Conservation (phyloP, 2,888 invertebrate species). For the Cynaeus angustus region DNA sequence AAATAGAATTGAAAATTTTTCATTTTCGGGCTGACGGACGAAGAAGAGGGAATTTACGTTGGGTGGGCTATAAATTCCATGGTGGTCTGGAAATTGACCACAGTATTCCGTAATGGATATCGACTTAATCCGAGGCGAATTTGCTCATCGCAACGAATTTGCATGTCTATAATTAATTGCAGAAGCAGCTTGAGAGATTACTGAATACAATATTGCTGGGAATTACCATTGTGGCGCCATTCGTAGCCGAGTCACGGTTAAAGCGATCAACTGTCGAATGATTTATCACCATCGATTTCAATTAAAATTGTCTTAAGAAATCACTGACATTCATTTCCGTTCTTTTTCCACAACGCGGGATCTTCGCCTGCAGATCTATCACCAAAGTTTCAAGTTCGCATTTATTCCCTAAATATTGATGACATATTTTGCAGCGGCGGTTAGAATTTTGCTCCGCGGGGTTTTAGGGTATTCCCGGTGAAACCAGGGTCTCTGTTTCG, state of each 20-base stretch:
- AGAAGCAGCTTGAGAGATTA: constrained; percentile 49
- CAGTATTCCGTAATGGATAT: constrained; percentile 51
- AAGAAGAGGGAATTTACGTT: constrained; percentile 28
- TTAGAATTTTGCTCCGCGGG: neutral
- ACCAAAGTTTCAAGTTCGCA: constrained; percentile 17
- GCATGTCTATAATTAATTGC: constrained; percentile 54
- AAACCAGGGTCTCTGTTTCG: constrained; percentile 6
- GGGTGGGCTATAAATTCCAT: constrained; percentile 52
- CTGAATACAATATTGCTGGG: constrained; percentile 43
- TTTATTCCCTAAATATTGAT: constrained; percentile 16
- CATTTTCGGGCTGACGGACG: constrained; percentile 7
- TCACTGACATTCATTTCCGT: constrained; percentile 28
- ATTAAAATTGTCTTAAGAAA: constrained; percentile 40
- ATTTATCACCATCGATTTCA: constrained; percentile 42
- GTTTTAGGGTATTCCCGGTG: constrained; percentile 3
- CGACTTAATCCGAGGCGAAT: constrained; percentile 55
- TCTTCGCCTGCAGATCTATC: constrained; percentile 14
- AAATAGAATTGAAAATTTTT: constrained; percentile 23
- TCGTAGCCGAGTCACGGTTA: constrained; percentile 36
- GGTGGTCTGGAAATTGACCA: constrained; percentile 51
- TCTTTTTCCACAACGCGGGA: neutral
- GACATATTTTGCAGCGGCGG: constrained; percentile 17
- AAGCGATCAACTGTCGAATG: constrained; percentile 38
- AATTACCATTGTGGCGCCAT: constrained; percentile 28
- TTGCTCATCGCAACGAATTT: constrained; percentile 54